Evolutionary conservation across 2,888 invertebrate species (phyloP).

Genomic region (Schizaphis graminum): DNA sequence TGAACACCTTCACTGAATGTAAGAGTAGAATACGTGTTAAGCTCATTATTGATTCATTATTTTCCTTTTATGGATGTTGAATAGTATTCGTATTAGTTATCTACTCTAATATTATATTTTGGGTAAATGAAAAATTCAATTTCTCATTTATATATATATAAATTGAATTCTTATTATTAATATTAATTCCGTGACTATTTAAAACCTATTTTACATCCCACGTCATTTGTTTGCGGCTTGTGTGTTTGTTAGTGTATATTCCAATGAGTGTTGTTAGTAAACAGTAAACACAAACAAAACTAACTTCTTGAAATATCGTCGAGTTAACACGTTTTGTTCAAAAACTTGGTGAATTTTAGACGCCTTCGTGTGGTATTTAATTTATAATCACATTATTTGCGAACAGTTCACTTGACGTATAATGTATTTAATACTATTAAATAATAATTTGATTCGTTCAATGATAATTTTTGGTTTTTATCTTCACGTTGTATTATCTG

Average conservation of each 20-base stretch:
- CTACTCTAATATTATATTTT: too few species aligned
- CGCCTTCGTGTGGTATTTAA: background rate
- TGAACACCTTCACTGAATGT: background rate
- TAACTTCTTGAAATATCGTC: background rate
- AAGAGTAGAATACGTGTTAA: too few species aligned
- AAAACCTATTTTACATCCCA: background rate
- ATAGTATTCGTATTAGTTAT: too few species aligned
- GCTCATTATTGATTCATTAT: background rate
- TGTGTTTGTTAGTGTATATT: background rate
- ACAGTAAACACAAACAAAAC: background rate
- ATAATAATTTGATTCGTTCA: background rate
- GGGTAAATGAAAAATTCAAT: background rate
- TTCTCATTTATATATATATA: background rate
- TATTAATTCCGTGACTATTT: background rate
- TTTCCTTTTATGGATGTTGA: background rate
- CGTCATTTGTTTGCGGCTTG: background rate
- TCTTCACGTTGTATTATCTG: conserved; percentile 1
- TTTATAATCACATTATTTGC: background rate
- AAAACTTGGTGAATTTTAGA: background rate
- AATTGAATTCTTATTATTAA: background rate
- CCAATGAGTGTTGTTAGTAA: background rate
- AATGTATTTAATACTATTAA: too few species aligned
- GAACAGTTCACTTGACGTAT: background rate
- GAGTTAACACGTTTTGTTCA: background rate
- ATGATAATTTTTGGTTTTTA: conserved; percentile 1